Base-by-base conservation (phyloP, 2,888 invertebrate genomes). In the Lacanobia wlatinum region DNA sequence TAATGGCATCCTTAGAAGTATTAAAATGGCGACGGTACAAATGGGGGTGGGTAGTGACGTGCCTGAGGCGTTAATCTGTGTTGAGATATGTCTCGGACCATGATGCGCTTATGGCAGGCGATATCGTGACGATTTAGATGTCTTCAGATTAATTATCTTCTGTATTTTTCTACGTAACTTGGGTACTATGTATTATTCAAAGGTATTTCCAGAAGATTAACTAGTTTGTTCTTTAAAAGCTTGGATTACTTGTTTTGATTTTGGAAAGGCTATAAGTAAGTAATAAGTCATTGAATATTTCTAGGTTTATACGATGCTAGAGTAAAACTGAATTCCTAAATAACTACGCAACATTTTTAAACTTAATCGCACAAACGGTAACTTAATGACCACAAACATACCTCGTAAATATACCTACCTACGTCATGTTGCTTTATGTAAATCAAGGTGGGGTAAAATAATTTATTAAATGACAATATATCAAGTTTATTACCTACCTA, bases 1-100 rank as follows among this genome's bases (percentile, higher is more conserved):
- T 94, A 94, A 95, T 94, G 92, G 92, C 82, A 85, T 86, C 84
- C 87, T 88, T 91, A 90, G 82, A 82, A 83, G 88, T 87, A 90
- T 90, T 88, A 88, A 84, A 71, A 62, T 65, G 70, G 63, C 16
- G 60, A n/a, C 60, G 8, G 71, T 70, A 78, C 78, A 76, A 76
- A 68, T 46, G 60, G 38, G 40, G 64, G 52, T 59, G 38, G 48
- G 55, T 21, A 48, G 56, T 59, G 66, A 73, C 43, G 52, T 56
- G 40, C 52, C 58, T 67, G 56, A 67, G 63, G 64, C 72, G 63
- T 46, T 84, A 80, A 74, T 81, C 59, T 58, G 38, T 34, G 21
- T 21, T 69, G 70, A 82, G 69, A 77, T 71, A 66, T 73, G 55
- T 60, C 10, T 40, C 9, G 43, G 59, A 53, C 14, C 56, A 18